These are phyloP conservation scores for Myotis davidii DNA, from an alignment of 2,113 vertebrate genomes.

Conservation along the genomic window DNA sequence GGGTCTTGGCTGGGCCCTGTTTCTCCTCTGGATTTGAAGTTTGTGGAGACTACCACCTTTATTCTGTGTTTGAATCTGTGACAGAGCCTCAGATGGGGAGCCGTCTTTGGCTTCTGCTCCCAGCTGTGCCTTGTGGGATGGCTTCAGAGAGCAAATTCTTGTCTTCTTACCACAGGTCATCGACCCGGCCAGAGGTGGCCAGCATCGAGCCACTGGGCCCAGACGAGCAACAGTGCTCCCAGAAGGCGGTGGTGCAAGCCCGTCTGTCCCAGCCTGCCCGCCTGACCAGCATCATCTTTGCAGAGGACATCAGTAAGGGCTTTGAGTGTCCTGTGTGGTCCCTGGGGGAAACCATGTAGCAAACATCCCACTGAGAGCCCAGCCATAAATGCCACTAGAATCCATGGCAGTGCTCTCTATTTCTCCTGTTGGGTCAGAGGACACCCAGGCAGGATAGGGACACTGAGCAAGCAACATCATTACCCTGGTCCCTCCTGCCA, in stretches of 20 bases:
- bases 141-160: neutral
- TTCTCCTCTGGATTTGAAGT: neutral
- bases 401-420: neutral
- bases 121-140: neutral
- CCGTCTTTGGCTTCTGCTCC: neutral
- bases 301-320: constrained; percentile 93
- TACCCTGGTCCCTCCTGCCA: accelerated
- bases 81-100: accelerated
- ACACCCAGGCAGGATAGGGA: accelerated
- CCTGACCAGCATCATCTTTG: constrained; percentile 91
- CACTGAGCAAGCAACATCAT: accelerated
- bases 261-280: constrained; percentile 88
- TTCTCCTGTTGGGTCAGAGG: neutral
- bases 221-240: constrained; percentile 89
- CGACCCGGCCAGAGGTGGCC: constrained; percentile 94
- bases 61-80: neutral
- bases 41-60: neutral
- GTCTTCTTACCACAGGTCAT: constrained; percentile 86
- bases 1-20: accelerated
- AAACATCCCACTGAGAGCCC: accelerated
- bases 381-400: accelerated
- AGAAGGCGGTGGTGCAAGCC: constrained; percentile 92
- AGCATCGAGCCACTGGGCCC: constrained; percentile 90
- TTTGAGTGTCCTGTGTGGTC: accelerated
- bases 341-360: accelerated